phyloP scores from a whole-genome alignment of 2,113 vertebrate genomes.

The Meles meles region DNA sequence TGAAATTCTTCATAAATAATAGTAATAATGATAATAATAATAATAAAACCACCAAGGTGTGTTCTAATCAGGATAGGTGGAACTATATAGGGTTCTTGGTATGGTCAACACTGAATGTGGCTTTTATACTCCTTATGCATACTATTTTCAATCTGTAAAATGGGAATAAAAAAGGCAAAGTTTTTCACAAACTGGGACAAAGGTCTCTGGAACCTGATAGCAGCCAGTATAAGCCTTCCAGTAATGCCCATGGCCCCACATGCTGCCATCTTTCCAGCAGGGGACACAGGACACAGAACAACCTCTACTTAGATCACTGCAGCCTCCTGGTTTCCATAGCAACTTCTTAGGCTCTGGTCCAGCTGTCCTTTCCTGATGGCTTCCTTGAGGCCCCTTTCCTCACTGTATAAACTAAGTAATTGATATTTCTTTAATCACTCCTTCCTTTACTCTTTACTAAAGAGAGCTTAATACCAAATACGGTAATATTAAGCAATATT shows the following conservation, averaged over 20 bases:
- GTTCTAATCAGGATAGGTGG: background rate
- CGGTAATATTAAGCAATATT: background rate
- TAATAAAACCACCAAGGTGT: background rate
- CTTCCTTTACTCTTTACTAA: background rate
- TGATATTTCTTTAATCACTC: background rate
- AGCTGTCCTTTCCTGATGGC: background rate
- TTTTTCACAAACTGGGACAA: background rate
- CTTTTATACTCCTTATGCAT: background rate
- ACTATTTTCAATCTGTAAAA: background rate
- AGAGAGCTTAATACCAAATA: background rate
- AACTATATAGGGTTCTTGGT: background rate
- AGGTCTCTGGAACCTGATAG: background rate
- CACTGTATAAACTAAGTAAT: background rate
- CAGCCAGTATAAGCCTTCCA: background rate
- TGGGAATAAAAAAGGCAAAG: background rate
- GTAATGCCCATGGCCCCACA: too few species aligned
- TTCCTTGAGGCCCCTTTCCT: background rate
- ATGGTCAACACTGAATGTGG: background rate
- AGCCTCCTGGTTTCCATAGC: background rate
- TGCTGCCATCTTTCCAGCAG: background rate
- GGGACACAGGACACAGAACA: background rate
- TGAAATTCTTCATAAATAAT: background rate
- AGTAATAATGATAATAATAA: background rate
- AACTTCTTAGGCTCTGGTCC: background rate
- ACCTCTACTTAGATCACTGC: background rate